Evolutionary conservation across 2,113 vertebrate species (phyloP).

Genomic region (Neomonachus schauinslandi): DNA sequence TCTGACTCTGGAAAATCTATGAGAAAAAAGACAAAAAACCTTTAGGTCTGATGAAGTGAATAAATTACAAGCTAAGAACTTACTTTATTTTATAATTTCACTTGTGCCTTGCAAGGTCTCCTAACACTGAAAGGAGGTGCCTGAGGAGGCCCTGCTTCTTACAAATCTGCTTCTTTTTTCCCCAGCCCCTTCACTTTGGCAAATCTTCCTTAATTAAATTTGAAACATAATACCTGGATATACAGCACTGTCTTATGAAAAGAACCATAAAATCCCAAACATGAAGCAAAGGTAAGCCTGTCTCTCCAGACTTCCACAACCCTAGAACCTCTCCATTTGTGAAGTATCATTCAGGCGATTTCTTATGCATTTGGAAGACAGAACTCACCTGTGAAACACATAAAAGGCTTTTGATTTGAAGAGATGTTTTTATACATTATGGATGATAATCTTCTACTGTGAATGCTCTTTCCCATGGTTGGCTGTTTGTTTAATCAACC

Average conservation of each 20-base stretch:
- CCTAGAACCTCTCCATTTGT: neutral
- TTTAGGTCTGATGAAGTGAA: neutral
- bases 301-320: neutral
- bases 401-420: neutral
- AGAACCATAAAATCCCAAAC: neutral
- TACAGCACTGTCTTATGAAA: neutral
- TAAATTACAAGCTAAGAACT: neutral
- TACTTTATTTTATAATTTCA: neutral
- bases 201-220: neutral
- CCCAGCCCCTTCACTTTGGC: rapidly evolving
- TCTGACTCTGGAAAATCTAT: slow-evolving; percentile 92
- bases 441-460: neutral
- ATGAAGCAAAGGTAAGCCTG: neutral
- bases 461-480: neutral
- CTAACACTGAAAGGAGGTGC: rapidly evolving
- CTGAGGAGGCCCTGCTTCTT: rapidly evolving
- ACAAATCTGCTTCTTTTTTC: neutral
- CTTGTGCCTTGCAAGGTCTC: neutral
- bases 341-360: neutral
- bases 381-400: neutral
- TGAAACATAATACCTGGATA: neutral
- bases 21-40: neutral
- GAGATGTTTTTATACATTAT: too few relatives aligned
- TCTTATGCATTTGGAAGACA: neutral
- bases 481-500: neutral